Conservation (phyloP, 2,888 invertebrate genomes). For the Heliothis peltigera region DNA sequence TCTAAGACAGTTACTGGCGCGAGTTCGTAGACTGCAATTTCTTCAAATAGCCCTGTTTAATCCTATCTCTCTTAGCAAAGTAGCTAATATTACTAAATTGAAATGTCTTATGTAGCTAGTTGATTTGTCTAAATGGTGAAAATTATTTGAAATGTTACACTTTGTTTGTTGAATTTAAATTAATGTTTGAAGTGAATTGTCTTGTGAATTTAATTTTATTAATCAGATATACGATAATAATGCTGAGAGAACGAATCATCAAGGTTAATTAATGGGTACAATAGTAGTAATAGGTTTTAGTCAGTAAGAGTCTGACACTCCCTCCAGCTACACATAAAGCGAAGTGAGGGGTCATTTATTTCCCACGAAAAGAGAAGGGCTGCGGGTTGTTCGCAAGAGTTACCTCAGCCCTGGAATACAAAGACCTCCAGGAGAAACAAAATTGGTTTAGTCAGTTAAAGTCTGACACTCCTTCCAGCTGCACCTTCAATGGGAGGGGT, state of each 20-base stretch:
- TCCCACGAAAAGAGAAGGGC: too few species aligned
- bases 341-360: too few species aligned
- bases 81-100: slow-evolving; percentile 32
- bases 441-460: too few species aligned
- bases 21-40: slow-evolving; percentile 15
- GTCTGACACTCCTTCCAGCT: too few species aligned
- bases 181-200: slow-evolving; percentile 16
- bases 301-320: too few species aligned
- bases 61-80: slow-evolving; percentile 10
- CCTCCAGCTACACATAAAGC: too few species aligned
- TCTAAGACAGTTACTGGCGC: slow-evolving; percentile 13
- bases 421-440: too few species aligned
- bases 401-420: too few species aligned
- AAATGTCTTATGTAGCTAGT: slow-evolving; percentile 24
- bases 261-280: too few species aligned
- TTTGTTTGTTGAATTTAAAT: slow-evolving; percentile 15
- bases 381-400: too few species aligned
- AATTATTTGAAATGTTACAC: slow-evolving; percentile 3
- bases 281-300: too few species aligned
- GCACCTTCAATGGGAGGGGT: too few species aligned
- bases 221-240: not conserved
- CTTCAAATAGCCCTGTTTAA: slow-evolving; percentile 23
- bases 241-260: not conserved
- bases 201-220: not conserved
- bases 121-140: slow-evolving; percentile 25